phyloP scores from a whole-genome alignment of 2,113 vertebrate species.

The Apus apus region DNA sequence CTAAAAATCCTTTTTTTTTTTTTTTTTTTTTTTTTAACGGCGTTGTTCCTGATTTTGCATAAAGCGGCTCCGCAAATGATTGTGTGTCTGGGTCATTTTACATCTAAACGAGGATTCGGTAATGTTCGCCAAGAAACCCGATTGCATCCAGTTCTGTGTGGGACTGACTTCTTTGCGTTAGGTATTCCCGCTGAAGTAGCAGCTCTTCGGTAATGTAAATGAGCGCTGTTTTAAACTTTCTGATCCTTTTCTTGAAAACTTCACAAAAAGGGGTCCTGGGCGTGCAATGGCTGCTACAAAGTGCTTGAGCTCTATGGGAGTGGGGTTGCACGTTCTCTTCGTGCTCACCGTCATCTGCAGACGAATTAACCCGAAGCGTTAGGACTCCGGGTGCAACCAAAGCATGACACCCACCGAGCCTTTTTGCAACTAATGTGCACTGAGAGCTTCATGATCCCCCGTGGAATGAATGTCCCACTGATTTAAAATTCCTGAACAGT shows the following conservation, averaged over 20 bases:
- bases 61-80: neutral
- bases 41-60: rapidly evolving
- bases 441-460: rapidly evolving
- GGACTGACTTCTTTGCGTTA: neutral
- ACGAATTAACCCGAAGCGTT: rapidly evolving
- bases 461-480: rapidly evolving
- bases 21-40: neutral
- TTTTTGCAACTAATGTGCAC: rapidly evolving
- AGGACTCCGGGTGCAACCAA: rapidly evolving
- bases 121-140: neutral
- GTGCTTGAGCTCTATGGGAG: too few species aligned
- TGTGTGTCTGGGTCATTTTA: too few species aligned
- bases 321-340: rapidly evolving
- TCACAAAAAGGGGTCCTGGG: too few species aligned
- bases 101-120: neutral
- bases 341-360: rapidly evolving
- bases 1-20: neutral
- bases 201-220: rapidly evolving
- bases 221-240: rapidly evolving
- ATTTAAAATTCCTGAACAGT: neutral
- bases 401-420: too few species aligned
- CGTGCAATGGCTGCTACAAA: rapidly evolving
- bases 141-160: too few species aligned
- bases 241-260: neutral
- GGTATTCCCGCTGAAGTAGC: neutral